Percentiles rank a stretch among this genome's conserved stretches.
Evolutionary conservation across 2,888 invertebrate genomes (phyloP).

Genomic region (Aporophyla nigra): DNA sequence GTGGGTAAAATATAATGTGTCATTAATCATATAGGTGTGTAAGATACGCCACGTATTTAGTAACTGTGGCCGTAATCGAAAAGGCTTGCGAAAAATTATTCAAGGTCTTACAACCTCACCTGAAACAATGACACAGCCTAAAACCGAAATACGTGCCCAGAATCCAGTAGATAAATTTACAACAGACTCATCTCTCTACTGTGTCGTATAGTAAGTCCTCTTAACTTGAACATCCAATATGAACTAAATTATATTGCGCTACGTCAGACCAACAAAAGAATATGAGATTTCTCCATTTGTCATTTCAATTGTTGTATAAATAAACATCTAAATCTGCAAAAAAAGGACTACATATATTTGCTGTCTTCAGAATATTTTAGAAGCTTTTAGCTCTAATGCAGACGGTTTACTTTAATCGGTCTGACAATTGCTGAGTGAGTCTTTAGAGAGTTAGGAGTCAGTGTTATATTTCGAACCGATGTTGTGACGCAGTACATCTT

Average conservation of each 20-base stretch:
- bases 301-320: slow-evolving; percentile 54
- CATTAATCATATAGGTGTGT: neutral
- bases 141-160: slow-evolving; percentile 37
- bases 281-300: slow-evolving; percentile 52
- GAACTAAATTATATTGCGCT: slow-evolving; percentile 43
- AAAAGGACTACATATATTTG: slow-evolving; percentile 6
- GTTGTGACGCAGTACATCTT: too few relatives aligned
- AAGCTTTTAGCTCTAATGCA: slow-evolving; percentile 17
- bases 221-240: slow-evolving; percentile 55
- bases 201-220: slow-evolving; percentile 33
- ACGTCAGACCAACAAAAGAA: slow-evolving; percentile 53
- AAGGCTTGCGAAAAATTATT: slow-evolving; percentile 8
- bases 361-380: slow-evolving; percentile 29
- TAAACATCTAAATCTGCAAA: slow-evolving; percentile 33
- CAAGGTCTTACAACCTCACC: slow-evolving; percentile 1
- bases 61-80: neutral
- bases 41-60: neutral
- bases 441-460: neutral
- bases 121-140: slow-evolving; percentile 20
- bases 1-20: neutral
- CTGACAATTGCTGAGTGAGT: neutral
- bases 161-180: slow-evolving; percentile 35
- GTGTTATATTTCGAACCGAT: neutral
- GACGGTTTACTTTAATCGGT: neutral
- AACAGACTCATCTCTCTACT: slow-evolving; percentile 24